Percentiles rank a stretch among this genome's conserved stretches.
Conservation (phyloP, 2,113 vertebrate genomes). For the Elephantulus edwardii region DNA sequence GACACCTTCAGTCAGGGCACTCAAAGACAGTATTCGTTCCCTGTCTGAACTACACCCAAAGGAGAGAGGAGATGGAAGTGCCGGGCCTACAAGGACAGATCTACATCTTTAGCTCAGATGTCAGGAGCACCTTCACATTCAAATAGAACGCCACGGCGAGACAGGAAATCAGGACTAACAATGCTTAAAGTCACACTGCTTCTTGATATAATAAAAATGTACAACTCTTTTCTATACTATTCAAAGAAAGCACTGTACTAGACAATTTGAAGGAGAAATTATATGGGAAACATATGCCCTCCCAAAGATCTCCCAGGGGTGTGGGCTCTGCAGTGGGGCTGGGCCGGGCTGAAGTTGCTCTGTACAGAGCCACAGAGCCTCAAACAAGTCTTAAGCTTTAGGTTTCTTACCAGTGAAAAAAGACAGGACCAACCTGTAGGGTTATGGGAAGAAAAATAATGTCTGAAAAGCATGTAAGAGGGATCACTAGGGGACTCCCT, state of each 20-base stretch:
- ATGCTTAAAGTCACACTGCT: background rate
- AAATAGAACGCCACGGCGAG: background rate
- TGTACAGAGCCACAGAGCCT: fast-evolving
- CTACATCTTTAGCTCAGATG: background rate
- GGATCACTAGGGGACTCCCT: background rate
- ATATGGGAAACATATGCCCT: background rate
- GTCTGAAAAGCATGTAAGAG: background rate
- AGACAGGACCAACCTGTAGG: background rate
- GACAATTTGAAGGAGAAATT: background rate
- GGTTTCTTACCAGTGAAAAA: background rate
- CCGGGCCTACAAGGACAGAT: background rate
- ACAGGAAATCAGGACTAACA: background rate
- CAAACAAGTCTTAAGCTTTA: background rate
- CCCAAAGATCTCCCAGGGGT: too few species aligned
- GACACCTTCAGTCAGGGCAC: background rate
- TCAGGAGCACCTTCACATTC: background rate
- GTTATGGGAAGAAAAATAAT: background rate
- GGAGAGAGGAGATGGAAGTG: background rate
- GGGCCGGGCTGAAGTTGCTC: background rate
- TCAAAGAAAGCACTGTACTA: background rate
- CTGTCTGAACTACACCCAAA: background rate
- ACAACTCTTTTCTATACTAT: background rate
- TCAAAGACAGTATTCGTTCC: background rate
- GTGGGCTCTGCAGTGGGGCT: background rate
- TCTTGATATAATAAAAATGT: background rate